A percentile compares a stretch with the other conserved stretches of the same genome.
Conservation (phyloP, 2,113 vertebrate genomes). For the Aplodontia rufa region DNA sequence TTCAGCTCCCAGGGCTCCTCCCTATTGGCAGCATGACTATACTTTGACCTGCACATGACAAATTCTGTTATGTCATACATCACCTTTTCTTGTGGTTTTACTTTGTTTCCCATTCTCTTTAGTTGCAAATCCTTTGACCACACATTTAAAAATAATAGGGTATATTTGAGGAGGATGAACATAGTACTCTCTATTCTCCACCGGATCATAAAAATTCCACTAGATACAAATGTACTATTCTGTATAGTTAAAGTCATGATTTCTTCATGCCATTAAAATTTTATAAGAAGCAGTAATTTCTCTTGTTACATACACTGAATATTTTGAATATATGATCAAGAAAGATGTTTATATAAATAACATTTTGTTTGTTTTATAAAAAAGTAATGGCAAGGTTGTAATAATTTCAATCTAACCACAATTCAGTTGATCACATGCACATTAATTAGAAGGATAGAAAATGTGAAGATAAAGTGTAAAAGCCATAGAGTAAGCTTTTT, state of each 20-base stretch:
- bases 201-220: not conserved
- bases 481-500: not conserved
- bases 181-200: not conserved
- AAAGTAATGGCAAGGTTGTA: not conserved
- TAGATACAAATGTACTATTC: not conserved
- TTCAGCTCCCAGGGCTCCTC: not conserved
- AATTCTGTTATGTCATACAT: not conserved
- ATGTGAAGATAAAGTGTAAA: conserved; percentile 64
- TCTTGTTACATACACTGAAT: not conserved
- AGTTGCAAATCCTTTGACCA: not conserved
- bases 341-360: not conserved
- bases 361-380: not conserved
- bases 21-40: not conserved
- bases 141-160: not conserved
- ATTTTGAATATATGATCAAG: not conserved
- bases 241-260: not conserved
- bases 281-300: not conserved
- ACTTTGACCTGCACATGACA: not conserved
- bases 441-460: conserved; percentile 33
- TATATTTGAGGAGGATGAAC: not conserved
- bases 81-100: not conserved
- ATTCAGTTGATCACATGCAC: not conserved
- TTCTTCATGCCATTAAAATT: not conserved
- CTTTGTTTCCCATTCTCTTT: not conserved
- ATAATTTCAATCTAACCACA: not conserved